These are phyloP conservation scores for Argyresthia goedartella DNA, from an alignment of 2,888 invertebrate genomes.

Conservation along the genomic window DNA sequence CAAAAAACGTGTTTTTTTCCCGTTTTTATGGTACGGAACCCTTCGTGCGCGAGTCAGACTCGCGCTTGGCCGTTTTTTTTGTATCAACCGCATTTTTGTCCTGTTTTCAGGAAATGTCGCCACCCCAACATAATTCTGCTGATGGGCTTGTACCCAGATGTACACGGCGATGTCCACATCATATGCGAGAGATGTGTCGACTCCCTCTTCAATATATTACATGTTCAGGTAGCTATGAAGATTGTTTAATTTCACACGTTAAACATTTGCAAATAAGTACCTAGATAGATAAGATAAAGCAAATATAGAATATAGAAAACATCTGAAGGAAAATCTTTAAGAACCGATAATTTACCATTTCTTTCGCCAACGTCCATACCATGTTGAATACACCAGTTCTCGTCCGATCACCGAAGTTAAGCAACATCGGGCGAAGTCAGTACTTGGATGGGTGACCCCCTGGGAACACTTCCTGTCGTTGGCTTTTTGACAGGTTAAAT, in stretches of 20 bases:
- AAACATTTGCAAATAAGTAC: too few relatives aligned
- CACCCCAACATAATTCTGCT: conserved; percentile 63
- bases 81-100: background rate
- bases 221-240: conserved; percentile 40
- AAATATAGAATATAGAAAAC: too few relatives aligned
- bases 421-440: conserved; percentile 15
- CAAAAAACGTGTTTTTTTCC: too few relatives aligned
- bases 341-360: too few relatives aligned
- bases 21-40: too few relatives aligned
- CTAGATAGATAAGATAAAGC: too few relatives aligned
- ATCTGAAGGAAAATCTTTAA: too few relatives aligned
- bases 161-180: conserved; percentile 43
- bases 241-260: background rate
- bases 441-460: conserved; percentile 25
- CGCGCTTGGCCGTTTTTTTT: too few relatives aligned
- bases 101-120: conserved; percentile 30
- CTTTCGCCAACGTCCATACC: conserved; percentile 20
- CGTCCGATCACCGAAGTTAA: conserved; percentile 50
- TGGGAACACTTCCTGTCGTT: too few relatives aligned
- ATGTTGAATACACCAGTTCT: conserved; percentile 61
- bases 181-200: conserved; percentile 61
- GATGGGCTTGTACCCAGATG: conserved; percentile 60
- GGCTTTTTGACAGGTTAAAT: too few relatives aligned
- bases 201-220: conserved; percentile 49
- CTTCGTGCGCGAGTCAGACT: too few relatives aligned